phyloP scores from a whole-genome alignment of 2,797 vertebrate species.

The Psittacula echo region DNA sequence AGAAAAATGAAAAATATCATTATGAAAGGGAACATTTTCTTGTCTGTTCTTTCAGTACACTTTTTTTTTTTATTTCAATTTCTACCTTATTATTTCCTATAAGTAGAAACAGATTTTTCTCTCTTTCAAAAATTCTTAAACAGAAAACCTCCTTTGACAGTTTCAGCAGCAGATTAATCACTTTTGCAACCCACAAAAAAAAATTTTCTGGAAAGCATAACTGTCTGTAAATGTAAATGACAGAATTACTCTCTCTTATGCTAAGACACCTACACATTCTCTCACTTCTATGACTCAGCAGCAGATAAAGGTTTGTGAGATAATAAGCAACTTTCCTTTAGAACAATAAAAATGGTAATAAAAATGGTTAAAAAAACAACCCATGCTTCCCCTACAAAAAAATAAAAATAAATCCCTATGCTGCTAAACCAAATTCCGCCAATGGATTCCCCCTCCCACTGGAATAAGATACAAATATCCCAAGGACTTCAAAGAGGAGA shows the following conservation, averaged over 20 bases:
- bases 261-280: conserved; percentile 78
- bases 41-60: conserved; percentile 35
- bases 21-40: conserved; percentile 52
- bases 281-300: conserved; percentile 82
- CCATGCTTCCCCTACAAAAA: neutral
- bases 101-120: conserved; percentile 68
- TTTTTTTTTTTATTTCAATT: conserved; percentile 14
- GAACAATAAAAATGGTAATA: conserved; percentile 35
- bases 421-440: neutral
- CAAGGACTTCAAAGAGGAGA: neutral
- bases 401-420: neutral
- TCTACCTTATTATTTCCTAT: conserved; percentile 64
- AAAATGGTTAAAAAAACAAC: neutral
- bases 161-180: conserved; percentile 78
- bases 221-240: conserved; percentile 78
- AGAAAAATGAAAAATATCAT: conserved; percentile 38
- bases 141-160: conserved; percentile 73
- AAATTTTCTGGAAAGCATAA: conserved; percentile 84
- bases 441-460: neutral
- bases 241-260: conserved; percentile 76
- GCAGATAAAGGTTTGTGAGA: conserved; percentile 69
- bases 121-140: conserved; percentile 64
- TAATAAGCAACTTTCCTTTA: conserved; percentile 73
- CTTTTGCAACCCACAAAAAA: conserved; percentile 76
- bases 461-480: neutral